phyloP scores from a whole-genome alignment of 2,888 invertebrate species.

The Noctua comes region DNA sequence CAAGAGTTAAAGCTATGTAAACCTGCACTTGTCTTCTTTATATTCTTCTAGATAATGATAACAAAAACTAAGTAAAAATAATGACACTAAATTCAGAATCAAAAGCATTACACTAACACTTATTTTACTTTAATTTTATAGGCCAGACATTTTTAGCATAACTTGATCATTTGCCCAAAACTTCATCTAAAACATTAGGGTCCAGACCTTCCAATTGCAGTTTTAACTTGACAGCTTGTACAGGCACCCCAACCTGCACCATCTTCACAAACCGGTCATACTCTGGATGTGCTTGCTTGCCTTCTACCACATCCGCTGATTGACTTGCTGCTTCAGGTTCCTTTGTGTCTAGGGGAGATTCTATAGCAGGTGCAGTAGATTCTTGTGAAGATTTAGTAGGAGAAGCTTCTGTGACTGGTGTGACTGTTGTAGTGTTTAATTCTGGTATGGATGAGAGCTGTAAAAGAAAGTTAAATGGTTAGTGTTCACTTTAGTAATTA shows the following conservation, averaged over 20 bases:
- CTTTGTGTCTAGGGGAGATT: constrained; percentile 26
- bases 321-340: constrained; percentile 41
- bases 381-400: constrained; percentile 33
- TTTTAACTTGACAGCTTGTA: constrained; percentile 95
- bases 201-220: constrained; percentile 96
- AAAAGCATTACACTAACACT: constrained; percentile 6
- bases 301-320: constrained; percentile 43
- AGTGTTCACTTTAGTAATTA: no score
- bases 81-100: constrained; percentile 7
- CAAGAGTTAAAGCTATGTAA: constrained; percentile 39
- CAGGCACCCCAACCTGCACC: constrained; percentile 96
- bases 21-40: constrained; percentile 35
- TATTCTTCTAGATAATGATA: constrained; percentile 1
- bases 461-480: constrained; percentile 57
- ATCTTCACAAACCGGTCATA: constrained; percentile 96
- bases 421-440: constrained; percentile 72
- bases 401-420: constrained; percentile 20
- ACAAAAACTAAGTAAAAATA: neutral
- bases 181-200: constrained; percentile 92
- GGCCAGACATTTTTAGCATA: neutral
- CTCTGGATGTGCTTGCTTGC: constrained; percentile 87
- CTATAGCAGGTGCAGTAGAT: constrained; percentile 14
- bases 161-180: constrained; percentile 72
- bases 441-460: constrained; percentile 90
- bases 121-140: constrained; percentile 5